Evolutionary conservation across 2,888 invertebrate genomes (phyloP), one percentile per base, ranked within the genome.

Genomic region (Torymus aiolomorphi): DNA sequence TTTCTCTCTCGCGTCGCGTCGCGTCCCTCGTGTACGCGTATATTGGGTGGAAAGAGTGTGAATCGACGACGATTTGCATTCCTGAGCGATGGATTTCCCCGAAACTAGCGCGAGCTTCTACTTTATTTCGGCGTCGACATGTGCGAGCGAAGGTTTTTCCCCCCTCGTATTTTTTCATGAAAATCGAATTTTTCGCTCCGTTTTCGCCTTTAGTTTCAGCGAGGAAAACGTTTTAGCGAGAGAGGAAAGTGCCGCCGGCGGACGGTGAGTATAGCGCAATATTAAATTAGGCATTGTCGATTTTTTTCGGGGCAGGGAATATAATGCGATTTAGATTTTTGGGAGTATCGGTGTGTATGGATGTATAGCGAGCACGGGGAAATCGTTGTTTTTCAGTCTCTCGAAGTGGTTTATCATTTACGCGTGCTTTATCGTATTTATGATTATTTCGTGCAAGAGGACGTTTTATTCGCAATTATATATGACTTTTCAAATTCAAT

Each of bases 31-130:
- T 42, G 8, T 42, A 42, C 8, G 8, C 8, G 8, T 42, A 42
- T 42, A 42, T 42, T 10, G 20, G 20, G 12, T 51, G 31, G 16
- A 16, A 20, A 14, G 20, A 13, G 14, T 18, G 14, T 42, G 42
- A 5, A 42, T 42, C 71, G 42, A 51, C 70, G 59, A 13, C 54
- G 54, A 80, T 80, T 80, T 80, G 80, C 80, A 80, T 80, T 72
- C 49, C 72, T 49, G 54, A 70, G 54, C 76, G 72, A 76, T 72
- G 67, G 76, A 70, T 80, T 80, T 74, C 16, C 51, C 59, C 42
- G 49, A 12, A 62, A 18, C 42, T 42, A 31, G 4, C 13, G 24
- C 72, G 10, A 24, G 31, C 31, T 10, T 12, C 18, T 42, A 61
- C 31, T 73, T 73, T 73, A 77, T 72, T 77, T 72, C 66, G 42